A percentile compares a stretch with the other conserved stretches of the same genome.
Conservation (phyloP, 64 coral and sea anemone species). For the Dendrophyllia cribrosa region DNA sequence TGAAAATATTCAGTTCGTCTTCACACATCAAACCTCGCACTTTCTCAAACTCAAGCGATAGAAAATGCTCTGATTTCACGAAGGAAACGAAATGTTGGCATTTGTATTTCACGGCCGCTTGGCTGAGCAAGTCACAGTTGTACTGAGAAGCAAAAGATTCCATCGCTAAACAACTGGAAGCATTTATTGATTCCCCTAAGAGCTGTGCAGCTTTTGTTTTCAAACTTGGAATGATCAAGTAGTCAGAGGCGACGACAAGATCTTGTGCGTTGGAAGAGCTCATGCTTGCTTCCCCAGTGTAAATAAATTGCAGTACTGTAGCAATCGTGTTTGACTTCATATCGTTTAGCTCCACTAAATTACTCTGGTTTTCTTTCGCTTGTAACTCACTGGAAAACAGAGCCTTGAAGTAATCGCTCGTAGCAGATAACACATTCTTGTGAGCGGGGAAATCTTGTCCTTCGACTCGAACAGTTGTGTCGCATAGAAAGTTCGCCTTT, state of each 20-base stretch:
- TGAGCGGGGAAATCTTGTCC: slow-evolving; percentile 44
- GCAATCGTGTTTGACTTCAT: neutral
- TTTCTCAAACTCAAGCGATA: neutral
- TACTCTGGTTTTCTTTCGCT: slow-evolving; percentile 24
- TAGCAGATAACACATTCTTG: slow-evolving; percentile 28
- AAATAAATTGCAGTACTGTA: slow-evolving; percentile 57
- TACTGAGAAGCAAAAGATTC: slow-evolving; percentile 54
- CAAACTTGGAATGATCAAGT: slow-evolving; percentile 71
- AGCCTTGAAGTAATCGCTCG: slow-evolving; percentile 55
- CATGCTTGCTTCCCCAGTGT: slow-evolving; percentile 37
- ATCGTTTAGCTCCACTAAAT: slow-evolving; percentile 31
- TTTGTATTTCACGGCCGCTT: neutral
- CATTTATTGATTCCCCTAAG: neutral
- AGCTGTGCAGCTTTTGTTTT: slow-evolving; percentile 56
- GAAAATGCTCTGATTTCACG: slow-evolving; percentile 35
- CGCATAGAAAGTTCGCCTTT: slow-evolving; percentile 48
- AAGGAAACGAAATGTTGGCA: slow-evolving; percentile 4
- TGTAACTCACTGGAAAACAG: slow-evolving; percentile 65
- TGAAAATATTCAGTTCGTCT: slow-evolving; percentile 49
- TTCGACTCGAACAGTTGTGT: neutral
- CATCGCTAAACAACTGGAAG: neutral
- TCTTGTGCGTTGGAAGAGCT: slow-evolving; percentile 43
- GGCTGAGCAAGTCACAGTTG: slow-evolving; percentile 8
- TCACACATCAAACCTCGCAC: slow-evolving; percentile 24
- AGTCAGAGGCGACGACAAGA: slow-evolving; percentile 46